Percentiles rank a stretch among this genome's conserved stretches.
Conservation (phyloP, 2,888 invertebrate species). For the Proisotoma minuta region DNA sequence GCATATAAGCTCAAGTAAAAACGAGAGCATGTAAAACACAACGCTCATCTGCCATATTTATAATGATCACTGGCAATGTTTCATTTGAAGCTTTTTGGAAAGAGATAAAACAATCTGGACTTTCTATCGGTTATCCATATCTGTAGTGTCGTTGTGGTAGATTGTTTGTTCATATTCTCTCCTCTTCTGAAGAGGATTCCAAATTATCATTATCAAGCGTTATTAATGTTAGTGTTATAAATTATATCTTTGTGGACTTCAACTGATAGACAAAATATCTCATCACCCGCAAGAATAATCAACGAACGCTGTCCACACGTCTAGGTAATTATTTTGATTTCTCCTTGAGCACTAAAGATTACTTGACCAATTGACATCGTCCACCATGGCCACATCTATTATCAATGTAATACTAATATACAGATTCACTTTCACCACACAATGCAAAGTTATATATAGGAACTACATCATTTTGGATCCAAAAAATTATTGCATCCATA, state of each 20-base stretch:
- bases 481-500: too few relatives aligned
- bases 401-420: too few relatives aligned
- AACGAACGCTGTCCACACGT: background rate
- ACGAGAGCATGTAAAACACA: too few relatives aligned
- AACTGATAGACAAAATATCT: slow-evolving; percentile 16
- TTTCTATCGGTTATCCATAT: slow-evolving; percentile 16
- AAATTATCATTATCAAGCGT: background rate
- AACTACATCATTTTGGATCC: too few relatives aligned
- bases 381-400: too few relatives aligned
- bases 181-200: background rate
- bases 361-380: too few relatives aligned
- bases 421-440: too few relatives aligned
- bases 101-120: slow-evolving; percentile 22
- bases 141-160: slow-evolving; percentile 5
- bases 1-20: too few relatives aligned
- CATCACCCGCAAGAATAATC: slow-evolving; percentile 7
- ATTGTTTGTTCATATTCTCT: background rate
- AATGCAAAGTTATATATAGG: too few relatives aligned
- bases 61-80: too few relatives aligned
- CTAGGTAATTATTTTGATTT: slow-evolving; percentile 44
- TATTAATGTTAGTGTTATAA: slow-evolving; percentile 11
- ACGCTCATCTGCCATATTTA: too few relatives aligned
- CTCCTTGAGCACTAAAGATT: slow-evolving; percentile 20
- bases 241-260: slow-evolving; percentile 5
- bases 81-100: slow-evolving; percentile 16